Evolutionary conservation across 2,113 vertebrate species (phyloP), one percentile per base, ranked within the genome.

Genomic region (Rhinichthys klamathensis): DNA sequence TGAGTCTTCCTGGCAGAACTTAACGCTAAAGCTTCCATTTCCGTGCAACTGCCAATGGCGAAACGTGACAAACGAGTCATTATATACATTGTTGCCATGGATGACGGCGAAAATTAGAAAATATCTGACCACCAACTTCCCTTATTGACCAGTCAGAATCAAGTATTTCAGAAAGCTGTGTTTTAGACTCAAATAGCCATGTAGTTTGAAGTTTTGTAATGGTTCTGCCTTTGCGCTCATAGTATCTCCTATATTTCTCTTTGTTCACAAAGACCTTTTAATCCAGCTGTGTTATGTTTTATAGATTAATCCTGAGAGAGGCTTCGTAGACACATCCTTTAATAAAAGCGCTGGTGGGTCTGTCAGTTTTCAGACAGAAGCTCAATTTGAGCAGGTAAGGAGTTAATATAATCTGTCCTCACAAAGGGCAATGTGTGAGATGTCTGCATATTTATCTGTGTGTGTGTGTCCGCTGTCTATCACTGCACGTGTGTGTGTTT

Each of bases 401-500:
- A 70, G 80, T 82, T 82, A 82, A 82, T 82, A 54, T 25, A 56
- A 85, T 85, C 74, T 56, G 27, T 85, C 75, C n/a, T 85, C 32
- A 70, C 78, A 67, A 85, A 79, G 84, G 84, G 32, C 75, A 65
- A 44, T 3, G 18, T 27, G n/a, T 30, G 72, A 84, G 70, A 56
- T n/a, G 73, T 77, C 32, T 84, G 83, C 60, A 76, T 84, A 70
- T 84, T 70, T 84, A 49, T 77, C 32, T 75, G 23, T 72, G 79
- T 16, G 78, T 65, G 72, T 63, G 56, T 65, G 79, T 27, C 61
- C 25, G n/a, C 61, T 67, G 58, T 80, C 77, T 41, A 21, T 80
- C 60, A 69, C 15, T 65, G 12, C 25, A 16, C 44, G 58, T 67
- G 83, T 61, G 61, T 56, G 74, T 25, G 84, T 44, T 83, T 72